phyloP scores from a whole-genome alignment of 2,888 invertebrate species.

The Cacoxenus indagator region DNA sequence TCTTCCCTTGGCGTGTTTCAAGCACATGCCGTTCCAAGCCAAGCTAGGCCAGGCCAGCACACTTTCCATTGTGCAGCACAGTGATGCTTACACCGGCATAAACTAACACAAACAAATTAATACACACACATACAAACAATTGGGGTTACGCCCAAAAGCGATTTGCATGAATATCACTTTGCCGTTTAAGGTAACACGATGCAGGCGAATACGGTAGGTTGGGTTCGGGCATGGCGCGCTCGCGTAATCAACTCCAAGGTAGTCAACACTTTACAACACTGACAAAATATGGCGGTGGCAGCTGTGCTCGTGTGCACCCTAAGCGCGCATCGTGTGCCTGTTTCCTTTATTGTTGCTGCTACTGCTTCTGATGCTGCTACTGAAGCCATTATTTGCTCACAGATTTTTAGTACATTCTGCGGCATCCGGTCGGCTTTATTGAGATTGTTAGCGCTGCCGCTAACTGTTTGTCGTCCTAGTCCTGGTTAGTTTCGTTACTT shows the following conservation, averaged over 20 bases:
- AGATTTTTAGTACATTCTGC: conserved; percentile 63
- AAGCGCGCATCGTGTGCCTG: background rate
- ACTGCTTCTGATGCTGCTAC: background rate
- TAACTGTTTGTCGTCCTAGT: background rate
- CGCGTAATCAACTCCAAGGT: conserved; percentile 8
- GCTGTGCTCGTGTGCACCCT: background rate
- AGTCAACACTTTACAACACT: conserved; percentile 7
- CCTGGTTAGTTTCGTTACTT: background rate
- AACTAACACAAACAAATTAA: background rate
- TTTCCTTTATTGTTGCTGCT: background rate
- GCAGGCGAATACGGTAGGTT: background rate
- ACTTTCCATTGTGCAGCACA: background rate
- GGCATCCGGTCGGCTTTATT: conserved; percentile 53
- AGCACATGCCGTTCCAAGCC: background rate
- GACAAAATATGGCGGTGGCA: conserved; percentile 5
- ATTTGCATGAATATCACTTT: conserved; percentile 42
- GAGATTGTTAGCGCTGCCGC: conserved; percentile 2
- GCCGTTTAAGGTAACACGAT: conserved; percentile 5
- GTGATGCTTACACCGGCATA: background rate
- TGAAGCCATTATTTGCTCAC: conserved; percentile 60
- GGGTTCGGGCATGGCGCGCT: background rate
- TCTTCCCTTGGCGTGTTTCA: background rate
- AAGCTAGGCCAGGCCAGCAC: background rate
- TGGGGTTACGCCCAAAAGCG: conserved; percentile 35
- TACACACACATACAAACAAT: conserved; percentile 13